Evolutionary conservation across 2,797 vertebrate genomes (phyloP).

Genomic region (Poliocrania exsul): DNA sequence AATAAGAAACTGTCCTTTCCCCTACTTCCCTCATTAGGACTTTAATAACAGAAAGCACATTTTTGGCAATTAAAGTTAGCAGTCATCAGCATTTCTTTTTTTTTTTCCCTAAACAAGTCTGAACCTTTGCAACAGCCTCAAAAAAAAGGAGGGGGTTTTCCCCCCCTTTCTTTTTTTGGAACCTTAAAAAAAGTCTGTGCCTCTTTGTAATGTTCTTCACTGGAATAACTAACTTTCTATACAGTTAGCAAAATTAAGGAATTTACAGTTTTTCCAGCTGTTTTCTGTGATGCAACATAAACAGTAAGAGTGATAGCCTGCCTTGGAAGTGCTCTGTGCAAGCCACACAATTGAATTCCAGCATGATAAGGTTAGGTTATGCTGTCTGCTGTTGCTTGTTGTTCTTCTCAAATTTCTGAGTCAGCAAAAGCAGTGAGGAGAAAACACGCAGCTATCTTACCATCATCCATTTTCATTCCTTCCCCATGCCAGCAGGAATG

Average conservation of each 20-base stretch:
- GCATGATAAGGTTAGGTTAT: slow-evolving; percentile 38
- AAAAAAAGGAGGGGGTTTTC: background rate
- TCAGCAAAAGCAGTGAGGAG: slow-evolving; percentile 44
- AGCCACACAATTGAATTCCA: slow-evolving; percentile 32
- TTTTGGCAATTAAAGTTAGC: slow-evolving; percentile 61
- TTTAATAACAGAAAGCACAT: slow-evolving; percentile 66
- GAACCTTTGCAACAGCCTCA: slow-evolving; percentile 30
- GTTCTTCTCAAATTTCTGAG: slow-evolving; percentile 57
- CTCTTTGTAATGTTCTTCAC: background rate
- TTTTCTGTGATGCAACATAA: slow-evolving; percentile 64
- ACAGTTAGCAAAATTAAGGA: slow-evolving; percentile 37
- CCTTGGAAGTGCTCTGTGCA: background rate
- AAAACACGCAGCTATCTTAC: slow-evolving; percentile 33
- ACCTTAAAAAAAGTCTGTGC: background rate
- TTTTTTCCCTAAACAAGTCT: background rate
- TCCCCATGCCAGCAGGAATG: background rate
- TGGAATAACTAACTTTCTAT: slow-evolving; percentile 36
- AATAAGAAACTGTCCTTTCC: slow-evolving; percentile 64
- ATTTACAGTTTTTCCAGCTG: slow-evolving; percentile 61
- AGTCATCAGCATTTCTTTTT: background rate
- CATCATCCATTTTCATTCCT: slow-evolving; percentile 37
- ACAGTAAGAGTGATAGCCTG: background rate
- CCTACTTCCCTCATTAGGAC: slow-evolving; percentile 68
- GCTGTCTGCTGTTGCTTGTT: slow-evolving; percentile 23
- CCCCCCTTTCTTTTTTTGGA: background rate